These are phyloP conservation scores for Polyommatus iphigenia DNA, from an alignment of 2,888 invertebrate species.

Conservation along the genomic window DNA sequence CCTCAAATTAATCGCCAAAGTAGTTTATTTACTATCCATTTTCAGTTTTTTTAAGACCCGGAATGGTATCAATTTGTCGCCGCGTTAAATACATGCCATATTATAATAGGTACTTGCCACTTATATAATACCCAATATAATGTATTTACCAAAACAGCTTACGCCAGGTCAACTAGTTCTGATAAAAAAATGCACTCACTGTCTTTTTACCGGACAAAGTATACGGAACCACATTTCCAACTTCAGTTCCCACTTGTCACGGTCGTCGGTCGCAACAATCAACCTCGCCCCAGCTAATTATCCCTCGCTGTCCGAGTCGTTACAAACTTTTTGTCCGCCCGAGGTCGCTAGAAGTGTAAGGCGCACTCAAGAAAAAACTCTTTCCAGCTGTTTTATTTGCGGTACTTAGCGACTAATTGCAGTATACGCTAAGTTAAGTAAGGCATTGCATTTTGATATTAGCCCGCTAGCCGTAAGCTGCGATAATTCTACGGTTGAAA, in stretches of 20 bases:
- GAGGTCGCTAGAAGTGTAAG: constrained; percentile 31
- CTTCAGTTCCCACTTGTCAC: neutral
- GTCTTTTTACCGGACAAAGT: neutral
- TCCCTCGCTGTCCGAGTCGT: constrained; percentile 37
- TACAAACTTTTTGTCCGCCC: constrained; percentile 33
- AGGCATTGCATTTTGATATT: neutral
- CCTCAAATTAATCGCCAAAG: no score
- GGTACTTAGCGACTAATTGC: constrained; percentile 25
- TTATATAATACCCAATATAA: no score
- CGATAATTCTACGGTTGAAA: no score
- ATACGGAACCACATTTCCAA: neutral
- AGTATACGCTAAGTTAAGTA: neutral
- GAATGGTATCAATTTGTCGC: no score
- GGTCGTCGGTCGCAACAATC: constrained; percentile 34
- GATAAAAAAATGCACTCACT: neutral
- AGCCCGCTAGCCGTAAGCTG: neutral
- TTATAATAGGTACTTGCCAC: no score
- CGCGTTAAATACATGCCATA: no score
- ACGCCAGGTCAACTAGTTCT: no score
- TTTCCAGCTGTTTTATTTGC: constrained; percentile 25
- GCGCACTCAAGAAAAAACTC: constrained; percentile 11
- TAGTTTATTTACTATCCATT: no score
- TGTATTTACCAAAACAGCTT: no score
- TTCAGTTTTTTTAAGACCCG: no score
- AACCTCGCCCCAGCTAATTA: constrained; percentile 38